phyloP scores from a whole-genome alignment of 1,140 invertebrate genomes.

The Dendroctonus ponderosae region DNA sequence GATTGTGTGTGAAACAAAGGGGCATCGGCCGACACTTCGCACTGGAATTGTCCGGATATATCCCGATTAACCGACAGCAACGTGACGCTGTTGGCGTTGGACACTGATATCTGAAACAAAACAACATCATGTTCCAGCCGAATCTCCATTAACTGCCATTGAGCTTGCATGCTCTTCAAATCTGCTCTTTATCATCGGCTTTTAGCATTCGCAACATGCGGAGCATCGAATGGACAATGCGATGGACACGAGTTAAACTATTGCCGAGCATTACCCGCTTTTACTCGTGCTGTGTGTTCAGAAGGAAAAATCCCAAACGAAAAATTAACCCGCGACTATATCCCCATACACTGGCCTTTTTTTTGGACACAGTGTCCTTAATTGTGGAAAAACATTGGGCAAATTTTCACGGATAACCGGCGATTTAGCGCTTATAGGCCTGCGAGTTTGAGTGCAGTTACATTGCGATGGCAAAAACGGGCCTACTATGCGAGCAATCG shows the following conservation, averaged over 20 bases:
- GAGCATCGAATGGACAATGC: neutral
- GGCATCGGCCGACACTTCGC: conserved; percentile 72
- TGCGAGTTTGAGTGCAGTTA: no score
- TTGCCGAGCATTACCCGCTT: neutral
- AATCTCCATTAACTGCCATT: neutral
- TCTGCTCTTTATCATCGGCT: neutral
- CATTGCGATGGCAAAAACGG: no score
- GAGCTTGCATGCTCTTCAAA: neutral
- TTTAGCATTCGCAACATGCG: neutral
- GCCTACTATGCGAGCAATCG: no score
- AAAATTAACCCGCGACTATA: no score
- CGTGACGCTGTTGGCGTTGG: conserved; percentile 57
- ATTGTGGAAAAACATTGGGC: no score
- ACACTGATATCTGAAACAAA: conserved; percentile 54
- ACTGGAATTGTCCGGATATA: conserved; percentile 69
- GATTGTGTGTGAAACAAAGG: conserved; percentile 69
- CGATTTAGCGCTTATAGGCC: no score
- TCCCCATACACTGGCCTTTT: no score
- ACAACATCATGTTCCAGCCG: neutral
- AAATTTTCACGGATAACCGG: no score
- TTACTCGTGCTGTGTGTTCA: neutral
- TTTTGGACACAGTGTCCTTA: no score
- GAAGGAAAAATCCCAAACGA: neutral
- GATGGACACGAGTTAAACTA: neutral
- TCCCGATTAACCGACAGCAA: conserved; percentile 58